phyloP scores from a whole-genome alignment of 2,888 invertebrate species.

The Monoplex corrugatus region DNA sequence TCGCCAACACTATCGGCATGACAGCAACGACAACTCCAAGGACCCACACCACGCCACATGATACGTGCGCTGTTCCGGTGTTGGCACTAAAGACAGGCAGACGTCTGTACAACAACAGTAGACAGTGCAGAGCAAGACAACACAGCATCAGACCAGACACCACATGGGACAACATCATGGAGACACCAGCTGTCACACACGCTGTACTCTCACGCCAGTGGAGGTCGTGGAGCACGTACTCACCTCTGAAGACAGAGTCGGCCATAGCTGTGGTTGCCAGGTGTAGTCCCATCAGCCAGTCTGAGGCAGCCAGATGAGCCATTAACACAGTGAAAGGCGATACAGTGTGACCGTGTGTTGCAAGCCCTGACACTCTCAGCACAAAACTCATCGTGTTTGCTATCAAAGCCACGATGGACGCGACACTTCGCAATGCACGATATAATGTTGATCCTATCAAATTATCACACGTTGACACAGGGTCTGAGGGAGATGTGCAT shows the following conservation, averaged over 20 bases:
- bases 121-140: conserved; percentile 45
- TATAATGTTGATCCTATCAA: conserved; percentile 40
- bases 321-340: conserved; percentile 45
- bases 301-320: conserved; percentile 43
- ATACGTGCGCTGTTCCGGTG: conserved; percentile 3
- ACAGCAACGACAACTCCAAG: no score
- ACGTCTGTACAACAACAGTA: conserved; percentile 34
- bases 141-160: conserved; percentile 47
- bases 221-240: conserved; percentile 39
- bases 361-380: conserved; percentile 54
- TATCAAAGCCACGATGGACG: conserved; percentile 46
- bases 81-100: conserved; percentile 19
- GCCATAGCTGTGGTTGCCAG: conserved; percentile 49
- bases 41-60: no score
- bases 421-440: conserved; percentile 23
- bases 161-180: conserved; percentile 45
- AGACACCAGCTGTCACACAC: conserved; percentile 50
- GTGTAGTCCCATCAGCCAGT: conserved; percentile 54
- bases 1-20: no score
- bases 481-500: conserved; percentile 47
- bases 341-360: conserved; percentile 33
- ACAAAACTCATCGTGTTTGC: conserved; percentile 46
- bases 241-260: conserved; percentile 47
- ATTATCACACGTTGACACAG: conserved; percentile 47
- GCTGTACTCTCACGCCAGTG: conserved; percentile 44